Percentiles rank a stretch among this genome's conserved stretches.
Conservation (phyloP, 2,888 invertebrate genomes). For the Oxyteleia sp. region DNA sequence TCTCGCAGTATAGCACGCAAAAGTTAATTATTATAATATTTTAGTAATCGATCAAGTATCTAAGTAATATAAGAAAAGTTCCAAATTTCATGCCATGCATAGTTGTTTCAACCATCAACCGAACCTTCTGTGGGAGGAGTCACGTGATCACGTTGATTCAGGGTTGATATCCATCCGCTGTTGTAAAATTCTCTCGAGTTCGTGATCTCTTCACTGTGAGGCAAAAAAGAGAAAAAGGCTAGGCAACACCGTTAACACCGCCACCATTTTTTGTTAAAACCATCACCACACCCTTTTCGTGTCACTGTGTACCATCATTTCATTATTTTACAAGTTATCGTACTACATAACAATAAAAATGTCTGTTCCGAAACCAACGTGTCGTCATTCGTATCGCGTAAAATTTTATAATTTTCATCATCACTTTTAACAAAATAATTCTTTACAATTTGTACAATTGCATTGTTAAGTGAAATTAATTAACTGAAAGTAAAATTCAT, state of each 20-base stretch:
- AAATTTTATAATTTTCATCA: not conserved
- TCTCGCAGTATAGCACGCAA: no score
- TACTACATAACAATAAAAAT: slow-evolving; percentile 13
- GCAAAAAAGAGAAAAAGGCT: slow-evolving; percentile 83
- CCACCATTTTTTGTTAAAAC: slow-evolving; percentile 74
- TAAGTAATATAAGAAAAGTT: no score
- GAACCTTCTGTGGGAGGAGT: slow-evolving; percentile 84
- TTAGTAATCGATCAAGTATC: no score
- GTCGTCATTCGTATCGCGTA: slow-evolving; percentile 3
- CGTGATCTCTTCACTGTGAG: slow-evolving; percentile 92
- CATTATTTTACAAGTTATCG: slow-evolving; percentile 52
- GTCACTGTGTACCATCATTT: slow-evolving; percentile 46
- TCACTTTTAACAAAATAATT: not conserved
- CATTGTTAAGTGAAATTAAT: not conserved
- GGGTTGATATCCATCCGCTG: slow-evolving; percentile 87
- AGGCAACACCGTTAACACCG: slow-evolving; percentile 79
- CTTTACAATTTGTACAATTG: not conserved
- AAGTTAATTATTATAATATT: no score
- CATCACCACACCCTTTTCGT: slow-evolving; percentile 72
- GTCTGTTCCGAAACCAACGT: no score
- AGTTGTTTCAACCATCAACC: slow-evolving; percentile 77
- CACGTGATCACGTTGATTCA: slow-evolving; percentile 83
- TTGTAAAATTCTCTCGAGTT: slow-evolving; percentile 90
- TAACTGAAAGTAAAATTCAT: not conserved
- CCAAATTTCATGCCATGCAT: slow-evolving; percentile 66